Evolutionary conservation across 2,888 invertebrate species (phyloP).

Genomic region (Lochmaea crataegi): DNA sequence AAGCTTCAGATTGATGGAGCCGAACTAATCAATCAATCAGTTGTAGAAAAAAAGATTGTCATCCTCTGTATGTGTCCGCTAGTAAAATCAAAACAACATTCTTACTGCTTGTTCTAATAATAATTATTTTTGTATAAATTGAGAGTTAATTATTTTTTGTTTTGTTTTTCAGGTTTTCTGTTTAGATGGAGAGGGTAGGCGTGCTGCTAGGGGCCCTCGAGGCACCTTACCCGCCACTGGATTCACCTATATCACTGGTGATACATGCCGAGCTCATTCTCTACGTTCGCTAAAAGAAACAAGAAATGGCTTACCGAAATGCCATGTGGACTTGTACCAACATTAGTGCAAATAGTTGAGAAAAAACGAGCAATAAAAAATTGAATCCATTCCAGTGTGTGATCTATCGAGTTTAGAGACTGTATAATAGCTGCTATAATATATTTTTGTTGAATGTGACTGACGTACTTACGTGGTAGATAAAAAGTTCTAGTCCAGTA

Average conservation of each 20-base stretch:
- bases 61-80: too few species aligned
- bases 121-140: too few species aligned
- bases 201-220: conserved; percentile 66
- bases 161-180: conserved; percentile 70
- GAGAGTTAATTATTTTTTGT: neutral
- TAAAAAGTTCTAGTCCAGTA: neutral
- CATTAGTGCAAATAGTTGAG: conserved; percentile 52
- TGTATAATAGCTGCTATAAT: conserved; percentile 61
- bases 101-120: neutral
- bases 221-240: conserved; percentile 79
- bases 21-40: too few species aligned
- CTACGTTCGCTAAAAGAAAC: conserved; percentile 59
- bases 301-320: conserved; percentile 62
- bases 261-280: conserved; percentile 70
- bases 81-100: neutral
- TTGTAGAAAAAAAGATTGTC: too few species aligned
- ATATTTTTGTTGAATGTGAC: conserved; percentile 51
- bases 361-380: conserved; percentile 57
- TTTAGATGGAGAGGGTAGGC: conserved; percentile 69
- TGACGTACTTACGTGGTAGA: neutral
- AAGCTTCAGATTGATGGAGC: too few species aligned
- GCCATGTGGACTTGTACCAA: conserved; percentile 58
- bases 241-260: conserved; percentile 80
- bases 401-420: conserved; percentile 62
- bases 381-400: conserved; percentile 66